phyloP scores from a whole-genome alignment of 1,140 invertebrate genomes.

The Ctenoplectra terminalis region DNA sequence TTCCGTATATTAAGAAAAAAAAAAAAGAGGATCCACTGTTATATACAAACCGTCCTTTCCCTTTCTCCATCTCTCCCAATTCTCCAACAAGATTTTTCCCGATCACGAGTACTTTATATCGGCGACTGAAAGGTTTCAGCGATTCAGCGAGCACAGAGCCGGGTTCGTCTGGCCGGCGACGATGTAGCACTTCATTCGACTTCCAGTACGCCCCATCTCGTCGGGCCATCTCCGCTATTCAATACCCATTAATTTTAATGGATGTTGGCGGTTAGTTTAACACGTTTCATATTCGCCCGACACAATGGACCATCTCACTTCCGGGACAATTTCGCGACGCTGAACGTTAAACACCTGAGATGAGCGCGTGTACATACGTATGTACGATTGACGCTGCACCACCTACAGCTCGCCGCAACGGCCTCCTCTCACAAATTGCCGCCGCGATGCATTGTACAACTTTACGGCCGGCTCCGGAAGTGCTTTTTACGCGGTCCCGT shows the following conservation, averaged over 20 bases:
- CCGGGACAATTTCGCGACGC: slow-evolving; percentile 65
- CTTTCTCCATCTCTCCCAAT: too few species aligned
- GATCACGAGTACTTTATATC: neutral
- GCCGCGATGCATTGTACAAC: slow-evolving; percentile 4
- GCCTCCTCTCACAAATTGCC: slow-evolving; percentile 20
- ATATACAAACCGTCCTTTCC: neutral
- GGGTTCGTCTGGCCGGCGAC: slow-evolving; percentile 32
- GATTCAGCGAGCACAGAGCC: slow-evolving; percentile 17
- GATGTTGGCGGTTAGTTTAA: slow-evolving; percentile 69
- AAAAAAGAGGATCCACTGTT: too few species aligned
- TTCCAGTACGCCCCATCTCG: slow-evolving; percentile 49
- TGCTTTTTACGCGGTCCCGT: slow-evolving; percentile 33
- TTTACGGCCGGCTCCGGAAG: slow-evolving; percentile 6
- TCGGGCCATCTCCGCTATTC: slow-evolving; percentile 69
- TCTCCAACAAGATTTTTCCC: neutral
- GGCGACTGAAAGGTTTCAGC: slow-evolving; percentile 25
- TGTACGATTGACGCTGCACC: slow-evolving; percentile 19
- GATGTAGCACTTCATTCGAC: slow-evolving; percentile 62
- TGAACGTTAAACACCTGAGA: slow-evolving; percentile 59
- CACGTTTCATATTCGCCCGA: slow-evolving; percentile 68
- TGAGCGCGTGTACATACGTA: slow-evolving; percentile 15
- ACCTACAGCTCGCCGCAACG: neutral
- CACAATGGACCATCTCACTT: slow-evolving; percentile 61
- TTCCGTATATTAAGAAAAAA: too few species aligned
- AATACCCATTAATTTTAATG: slow-evolving; percentile 78